Evolutionary conservation across 2,888 invertebrate species (phyloP), one percentile per base, ranked within the genome.

Genomic region (Orthosia gracilis): DNA sequence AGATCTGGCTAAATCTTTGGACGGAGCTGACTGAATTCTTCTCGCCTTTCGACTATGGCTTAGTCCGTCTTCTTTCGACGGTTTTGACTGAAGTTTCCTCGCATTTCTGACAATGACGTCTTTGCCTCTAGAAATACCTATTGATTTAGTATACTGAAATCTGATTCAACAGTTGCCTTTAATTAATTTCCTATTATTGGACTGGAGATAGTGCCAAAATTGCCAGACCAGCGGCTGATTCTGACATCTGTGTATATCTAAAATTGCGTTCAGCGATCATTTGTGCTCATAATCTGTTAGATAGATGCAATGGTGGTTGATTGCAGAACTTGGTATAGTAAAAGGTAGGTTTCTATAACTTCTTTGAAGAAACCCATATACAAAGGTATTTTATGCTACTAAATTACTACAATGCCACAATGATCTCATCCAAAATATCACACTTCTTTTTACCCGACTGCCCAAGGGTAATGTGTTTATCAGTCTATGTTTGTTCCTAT

Each of bases 1-100:
- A 65, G 50, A 21, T 61, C 49, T 61, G 52, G 5, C 65, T 45
- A 17, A 71, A 77, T 61, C 59, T 66, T 45, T 31, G 45, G n/a
- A 40, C 4, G 13, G 57, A 54, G 63, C 40, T 26, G 18, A n/a
- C 47, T 45, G 23, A n/a, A 26, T 21, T 31, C 66, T 47, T 47
- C 40, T 47, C n/a, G 47, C 15, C 12, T 49, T 18, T 58, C 26
- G 5, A 11, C 18, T 26, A n/a, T 21, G n/a, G 65, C 15, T 49
- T 18, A 49, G 47, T 17, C 3, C 12, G 49, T 17, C 49, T 12
- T 11, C 15, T 40, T 3, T 52, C 40, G 40, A 40, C 40, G 9
- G 9, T 40, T 31, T 13, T 13, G n/a, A 54, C 15, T 21, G 12
- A 21, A 21, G 21, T 15, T 23, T 21, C 0, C n/a, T 23, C 54